Evolutionary conservation across 2,113 vertebrate species (phyloP), one percentile per base, ranked within the genome.

Genomic region (Ceyx margarethae): DNA sequence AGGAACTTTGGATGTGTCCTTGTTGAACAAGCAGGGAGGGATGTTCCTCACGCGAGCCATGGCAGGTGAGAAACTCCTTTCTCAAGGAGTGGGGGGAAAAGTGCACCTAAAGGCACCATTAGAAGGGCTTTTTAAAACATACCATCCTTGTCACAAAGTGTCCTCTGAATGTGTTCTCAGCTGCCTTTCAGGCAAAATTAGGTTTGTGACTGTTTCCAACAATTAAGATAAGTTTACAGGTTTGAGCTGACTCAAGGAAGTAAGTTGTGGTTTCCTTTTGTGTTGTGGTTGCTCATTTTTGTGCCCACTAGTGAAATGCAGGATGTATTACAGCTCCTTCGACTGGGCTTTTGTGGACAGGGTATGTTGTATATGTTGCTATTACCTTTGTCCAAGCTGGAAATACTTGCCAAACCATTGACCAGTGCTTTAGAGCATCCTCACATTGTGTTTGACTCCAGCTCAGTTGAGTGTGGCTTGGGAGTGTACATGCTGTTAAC

Each of bases 41-140:
- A 99, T 99, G 99, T 99, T 99, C 93, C 96, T 99, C 82, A 99
- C 99, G 72, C 98, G 98, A 95, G 99, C 99, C 61, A 99, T 99
- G 99, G 99, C 99, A 97, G 99, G 99, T 99, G 97, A 97, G 96
- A 57, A 91, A 31, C 14, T 5, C 46, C 8, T 89, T 87, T 46
- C 33, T 51, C 3, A 53, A 48, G 40, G 33, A 33, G 43, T 2
- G 3, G 23, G 26, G 42, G 28, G 57, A 54, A 64, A 58, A 3
- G 11, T 69, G 19, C 23, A 21, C 15, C 16, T 66, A 7, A 73
- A 31, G 13, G 68, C 5, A 2, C 26, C 1, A 0, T 51, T 43
- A n/a, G 20, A 78, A 23, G 25, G 13, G 40, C 19, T 50, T 50
- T 69, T 46, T 10, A 48, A 79, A 87, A 50, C 22, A 23, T 48